Evolutionary conservation across 2,888 invertebrate genomes (phyloP), one percentile per base, ranked within the genome.

Genomic region (Tetropium fuscum): DNA sequence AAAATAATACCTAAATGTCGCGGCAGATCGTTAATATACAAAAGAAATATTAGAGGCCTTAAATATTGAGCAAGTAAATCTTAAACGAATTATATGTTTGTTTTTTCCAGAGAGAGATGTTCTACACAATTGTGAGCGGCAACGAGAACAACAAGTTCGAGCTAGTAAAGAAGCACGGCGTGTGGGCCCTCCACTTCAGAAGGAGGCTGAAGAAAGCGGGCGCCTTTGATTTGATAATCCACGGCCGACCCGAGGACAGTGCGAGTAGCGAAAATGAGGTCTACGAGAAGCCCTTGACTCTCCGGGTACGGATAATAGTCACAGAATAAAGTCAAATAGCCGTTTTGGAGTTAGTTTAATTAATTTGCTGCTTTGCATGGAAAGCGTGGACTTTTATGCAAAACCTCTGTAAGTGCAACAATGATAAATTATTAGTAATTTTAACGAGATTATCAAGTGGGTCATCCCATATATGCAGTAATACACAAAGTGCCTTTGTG

Each of bases 131-230:
- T 47, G 81, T 81, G 8, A 82, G 82, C 53, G 87, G 88, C 16
- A 87, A 88, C 75, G 85, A 87, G 66, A 76, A 81, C 18, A 83
- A 84, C 40, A 82, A 84, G 60, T 87, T 88, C 72, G 86, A 88
- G 64, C 78, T 88, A 72, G 79, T 84, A 5, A 83, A 84, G 63
- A 85, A 84, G 62, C 83, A 84, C 70, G 87, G 85, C 2, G 81
- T 87, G 2, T 87, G 86, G 85, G 85, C 85, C 1, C 76, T 88
- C 13, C 87, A 88, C 70, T 88, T 88, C 80, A 83, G 82, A 48
- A 81, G 83, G 63, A 82, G 87, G 58, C 77, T 88, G 30, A 84
- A 85, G 70, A 78, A 81, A 32, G 83, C 86, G 1, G 85, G 82
- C 1, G 80, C 82, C 5, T 88, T 87, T 76, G 82, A 85, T 38